Percentiles rank a stretch among this genome's conserved stretches.
Conservation (phyloP, 2,888 invertebrate species). For the Sarcophaga variegata region DNA sequence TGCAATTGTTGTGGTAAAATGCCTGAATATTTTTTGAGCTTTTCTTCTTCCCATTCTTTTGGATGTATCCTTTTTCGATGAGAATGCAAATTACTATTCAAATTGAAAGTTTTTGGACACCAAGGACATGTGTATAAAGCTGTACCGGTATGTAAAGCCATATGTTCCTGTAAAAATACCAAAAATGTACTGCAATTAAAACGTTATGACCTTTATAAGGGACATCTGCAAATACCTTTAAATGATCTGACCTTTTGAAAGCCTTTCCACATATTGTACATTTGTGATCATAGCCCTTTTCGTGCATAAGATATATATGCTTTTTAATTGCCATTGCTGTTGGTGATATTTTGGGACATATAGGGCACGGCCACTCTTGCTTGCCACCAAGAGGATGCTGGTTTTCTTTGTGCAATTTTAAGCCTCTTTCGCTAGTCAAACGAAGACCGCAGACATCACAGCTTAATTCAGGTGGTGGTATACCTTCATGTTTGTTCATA, state of each 20-base stretch:
- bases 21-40: constrained; percentile 45
- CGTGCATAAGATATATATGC: constrained; percentile 79
- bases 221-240: constrained; percentile 28
- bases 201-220: background rate
- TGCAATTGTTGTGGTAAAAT: background rate
- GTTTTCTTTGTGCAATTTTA: constrained; percentile 77
- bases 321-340: constrained; percentile 79
- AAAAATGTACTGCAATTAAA: too few relatives aligned
- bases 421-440: constrained; percentile 76
- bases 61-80: constrained; percentile 80
- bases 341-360: constrained; percentile 79
- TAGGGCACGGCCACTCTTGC: constrained; percentile 75
- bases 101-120: constrained; percentile 81
- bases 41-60: constrained; percentile 73
- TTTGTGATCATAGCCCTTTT: constrained; percentile 75
- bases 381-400: constrained; percentile 76
- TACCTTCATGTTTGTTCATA: constrained; percentile 77
- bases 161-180: constrained; percentile 76
- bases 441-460: constrained; percentile 79
- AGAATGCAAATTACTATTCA: constrained; percentile 80
- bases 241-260: constrained; percentile 78
- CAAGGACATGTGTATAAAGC: constrained; percentile 80
- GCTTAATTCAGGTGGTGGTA: constrained; percentile 77
- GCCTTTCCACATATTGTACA: constrained; percentile 79
- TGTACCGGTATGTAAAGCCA: constrained; percentile 80